A percentile compares a stretch with the other conserved stretches of the same genome.
These are phyloP conservation scores for Semotilus atromaculatus DNA, from an alignment of 2,797 vertebrate species.

Conservation along the genomic window DNA sequence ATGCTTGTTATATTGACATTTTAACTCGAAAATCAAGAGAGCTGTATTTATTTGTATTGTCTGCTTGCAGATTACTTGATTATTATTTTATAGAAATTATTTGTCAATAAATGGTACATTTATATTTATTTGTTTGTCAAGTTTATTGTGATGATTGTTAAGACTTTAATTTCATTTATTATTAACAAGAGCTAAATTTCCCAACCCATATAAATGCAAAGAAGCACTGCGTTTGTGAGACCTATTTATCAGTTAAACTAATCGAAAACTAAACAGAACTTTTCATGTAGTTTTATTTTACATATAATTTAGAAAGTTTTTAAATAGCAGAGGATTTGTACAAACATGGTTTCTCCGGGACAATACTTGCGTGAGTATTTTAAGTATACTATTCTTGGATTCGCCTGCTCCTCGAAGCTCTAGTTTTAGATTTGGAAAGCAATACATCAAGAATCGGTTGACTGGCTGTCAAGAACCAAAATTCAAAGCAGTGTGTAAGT, in stretches of 20 bases:
- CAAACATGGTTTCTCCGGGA: background rate
- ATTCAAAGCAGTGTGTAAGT: conserved; percentile 50
- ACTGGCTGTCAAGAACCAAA: conserved; percentile 57
- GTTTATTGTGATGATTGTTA: background rate
- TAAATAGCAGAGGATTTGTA: background rate
- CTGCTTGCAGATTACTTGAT: background rate
- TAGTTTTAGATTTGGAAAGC: conserved; percentile 84
- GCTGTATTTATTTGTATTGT: background rate
- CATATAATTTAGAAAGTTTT: background rate
- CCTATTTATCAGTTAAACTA: background rate
- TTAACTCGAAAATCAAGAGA: background rate
- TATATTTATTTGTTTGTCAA: background rate
- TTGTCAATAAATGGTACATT: background rate
- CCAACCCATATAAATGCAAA: background rate
- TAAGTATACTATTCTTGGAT: conserved; percentile 76
- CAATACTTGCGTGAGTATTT: background rate
- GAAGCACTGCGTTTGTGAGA: background rate
- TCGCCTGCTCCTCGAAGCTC: conserved; percentile 84
- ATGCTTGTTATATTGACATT: background rate
- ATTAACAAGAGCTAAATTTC: background rate
- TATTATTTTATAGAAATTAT: too few species aligned
- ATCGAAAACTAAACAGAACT: background rate
- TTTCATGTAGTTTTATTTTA: background rate
- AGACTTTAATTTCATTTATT: background rate
- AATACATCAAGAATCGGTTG: conserved; percentile 45